A percentile compares a stretch with the other conserved stretches of the same genome.
phyloP scores from a whole-genome alignment of 2,113 vertebrate species.

The Tylochromis polylepis region DNA sequence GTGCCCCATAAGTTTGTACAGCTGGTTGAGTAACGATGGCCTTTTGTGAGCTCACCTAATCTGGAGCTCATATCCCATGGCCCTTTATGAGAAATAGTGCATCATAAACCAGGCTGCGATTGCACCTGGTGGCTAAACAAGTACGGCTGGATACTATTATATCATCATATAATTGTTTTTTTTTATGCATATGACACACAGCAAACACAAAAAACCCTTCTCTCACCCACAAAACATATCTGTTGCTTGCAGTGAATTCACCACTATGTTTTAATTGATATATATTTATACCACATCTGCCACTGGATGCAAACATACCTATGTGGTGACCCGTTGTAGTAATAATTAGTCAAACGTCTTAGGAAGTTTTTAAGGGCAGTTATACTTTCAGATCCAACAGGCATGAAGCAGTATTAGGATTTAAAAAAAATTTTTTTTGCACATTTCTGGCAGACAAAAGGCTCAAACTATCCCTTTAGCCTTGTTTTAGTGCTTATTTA shows the following conservation, averaged over 20 bases:
- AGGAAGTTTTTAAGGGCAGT: background rate
- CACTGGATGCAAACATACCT: background rate
- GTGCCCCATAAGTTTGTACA: slow-evolving; percentile 32
- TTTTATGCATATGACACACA: background rate
- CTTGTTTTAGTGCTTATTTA: background rate
- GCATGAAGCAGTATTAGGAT: background rate
- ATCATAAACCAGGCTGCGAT: slow-evolving; percentile 35
- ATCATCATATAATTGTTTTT: background rate
- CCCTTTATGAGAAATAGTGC: slow-evolving; percentile 36
- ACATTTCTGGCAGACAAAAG: background rate
- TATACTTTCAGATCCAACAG: background rate
- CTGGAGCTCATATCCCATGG: slow-evolving; percentile 8
- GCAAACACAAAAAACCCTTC: background rate
- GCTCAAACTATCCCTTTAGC: background rate
- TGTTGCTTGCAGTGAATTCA: background rate
- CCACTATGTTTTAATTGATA: background rate
- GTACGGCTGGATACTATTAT: background rate
- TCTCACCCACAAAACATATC: background rate
- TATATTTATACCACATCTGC: background rate
- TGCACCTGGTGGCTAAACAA: slow-evolving; percentile 38
- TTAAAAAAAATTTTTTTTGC: background rate
- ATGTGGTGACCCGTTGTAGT: background rate
- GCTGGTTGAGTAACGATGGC: slow-evolving; percentile 17
- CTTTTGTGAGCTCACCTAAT: slow-evolving; percentile 31
- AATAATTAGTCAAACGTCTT: background rate